These are phyloP conservation scores for Chymomyza costata DNA, from an alignment of 1,140 invertebrate genomes.

Conservation along the genomic window DNA sequence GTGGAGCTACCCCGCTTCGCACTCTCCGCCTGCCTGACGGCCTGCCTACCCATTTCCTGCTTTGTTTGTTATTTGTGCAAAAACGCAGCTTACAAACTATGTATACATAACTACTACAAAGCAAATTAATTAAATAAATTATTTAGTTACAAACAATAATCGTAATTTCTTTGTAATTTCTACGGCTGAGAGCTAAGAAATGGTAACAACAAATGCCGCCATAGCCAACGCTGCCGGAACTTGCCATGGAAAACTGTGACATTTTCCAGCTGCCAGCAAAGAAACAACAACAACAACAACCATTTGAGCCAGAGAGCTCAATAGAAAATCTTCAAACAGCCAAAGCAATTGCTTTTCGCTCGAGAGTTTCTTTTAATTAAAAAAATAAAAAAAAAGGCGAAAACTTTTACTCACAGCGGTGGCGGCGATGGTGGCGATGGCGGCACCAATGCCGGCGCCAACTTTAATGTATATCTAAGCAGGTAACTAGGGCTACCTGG, in stretches of 20 bases:
- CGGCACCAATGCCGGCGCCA: constrained; percentile 26
- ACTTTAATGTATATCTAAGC: too few relatives aligned
- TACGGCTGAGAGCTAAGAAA: too few relatives aligned
- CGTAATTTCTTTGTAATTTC: constrained; percentile 68
- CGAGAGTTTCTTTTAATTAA: constrained; percentile 72
- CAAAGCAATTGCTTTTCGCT: too few relatives aligned
- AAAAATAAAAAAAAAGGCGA: constrained; percentile 55
- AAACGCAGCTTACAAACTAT: constrained; percentile 45
- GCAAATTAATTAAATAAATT: constrained; percentile 68
- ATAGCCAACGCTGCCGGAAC: constrained; percentile 46
- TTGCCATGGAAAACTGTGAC: constrained; percentile 65
- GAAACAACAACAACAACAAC: constrained; percentile 11
- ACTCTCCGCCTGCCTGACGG: too few relatives aligned
- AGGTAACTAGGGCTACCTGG: constrained; percentile 63
- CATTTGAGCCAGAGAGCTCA: constrained; percentile 13
- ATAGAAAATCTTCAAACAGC: constrained; percentile 49
- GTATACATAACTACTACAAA: constrained; percentile 21
- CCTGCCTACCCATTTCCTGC: too few relatives aligned
- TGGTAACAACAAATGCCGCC: constrained; percentile 53
- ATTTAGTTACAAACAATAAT: constrained; percentile 55
- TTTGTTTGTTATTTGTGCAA: constrained; percentile 66
- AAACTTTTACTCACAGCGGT: constrained; percentile 68
- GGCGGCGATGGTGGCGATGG: too few relatives aligned
- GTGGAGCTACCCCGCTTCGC: too few relatives aligned
- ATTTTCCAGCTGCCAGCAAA: constrained; percentile 41